These are phyloP conservation scores for Guaruba guarouba DNA, from an alignment of 2,113 vertebrate genomes.

Conservation along the genomic window DNA sequence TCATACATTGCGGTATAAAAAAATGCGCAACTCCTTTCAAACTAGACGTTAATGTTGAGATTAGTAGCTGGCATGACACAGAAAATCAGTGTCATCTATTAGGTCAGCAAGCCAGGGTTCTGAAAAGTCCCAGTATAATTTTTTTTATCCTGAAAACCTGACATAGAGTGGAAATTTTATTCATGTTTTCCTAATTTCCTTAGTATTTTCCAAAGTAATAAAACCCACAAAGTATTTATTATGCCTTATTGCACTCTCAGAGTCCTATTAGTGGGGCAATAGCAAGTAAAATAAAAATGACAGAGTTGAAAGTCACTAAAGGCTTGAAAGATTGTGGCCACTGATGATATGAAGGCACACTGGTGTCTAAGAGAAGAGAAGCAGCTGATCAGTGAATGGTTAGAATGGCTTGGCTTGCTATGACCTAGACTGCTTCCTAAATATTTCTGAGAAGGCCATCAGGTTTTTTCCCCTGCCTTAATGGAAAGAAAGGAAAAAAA, in stretches of 20 bases:
- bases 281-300: not conserved
- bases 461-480: not conserved
- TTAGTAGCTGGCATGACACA: not conserved
- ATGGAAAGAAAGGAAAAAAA: not conserved
- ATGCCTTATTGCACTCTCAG: not conserved
- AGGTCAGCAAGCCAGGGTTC: not conserved
- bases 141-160: not conserved
- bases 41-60: not conserved
- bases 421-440: not conserved
- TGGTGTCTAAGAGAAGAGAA: not conserved
- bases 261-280: not conserved
- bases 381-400: not conserved
- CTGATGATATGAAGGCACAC: not conserved
- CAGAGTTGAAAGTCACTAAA: not conserved
- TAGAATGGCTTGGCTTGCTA: not conserved
- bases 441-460: not conserved
- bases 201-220: not conserved
- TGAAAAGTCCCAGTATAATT: not conserved
- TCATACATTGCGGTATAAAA: not conserved
- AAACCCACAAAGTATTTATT: not conserved
- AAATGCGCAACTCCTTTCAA: not conserved
- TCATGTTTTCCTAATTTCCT: not conserved
- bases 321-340: not conserved
- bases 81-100: not conserved
- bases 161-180: not conserved